Base-by-base conservation (phyloP, 2,888 invertebrate species). In the Bugula neritina region DNA sequence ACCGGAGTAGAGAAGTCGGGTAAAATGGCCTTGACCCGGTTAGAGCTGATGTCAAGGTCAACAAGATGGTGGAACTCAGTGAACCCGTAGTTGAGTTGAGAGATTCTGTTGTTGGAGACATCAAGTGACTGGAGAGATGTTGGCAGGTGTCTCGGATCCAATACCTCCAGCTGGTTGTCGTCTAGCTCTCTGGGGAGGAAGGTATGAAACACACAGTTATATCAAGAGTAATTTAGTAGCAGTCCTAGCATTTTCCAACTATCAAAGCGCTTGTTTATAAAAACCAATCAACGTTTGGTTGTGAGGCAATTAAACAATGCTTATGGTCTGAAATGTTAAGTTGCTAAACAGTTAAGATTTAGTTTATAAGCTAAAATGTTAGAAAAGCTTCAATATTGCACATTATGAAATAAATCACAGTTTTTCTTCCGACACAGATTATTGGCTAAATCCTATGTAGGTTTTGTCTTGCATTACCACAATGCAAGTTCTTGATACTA, bases 91-190 rank as follows among this genome's bases (percentile, higher is more conserved):
- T 63, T 63, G 27, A 63, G 21, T 5, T 63, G 31, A 27, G 63
- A 63, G 2, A 63, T 63, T 21, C 21, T 34, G n/a, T 63, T 63
- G 34, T 13, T 10, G 17, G 63, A 63, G 34, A 63, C 17, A n/a
- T 63, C 63, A 5, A 63, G 34, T 31, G 27, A 13, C 10, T 63
- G 5, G 3, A 63, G 63, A 2, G 63, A 29, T 13, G 63, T 63
- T 63, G 63, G 63, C 5, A 63, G 63, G 3, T 21, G 10, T 31
- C 63, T 63, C 5, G 63, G 27, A n/a, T 63, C 63, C 31, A 63
- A 31, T n/a, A 31, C n/a, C n/a, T 63, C 27, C 34, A 63, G 17
- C 63, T 63, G 63, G 63, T 63, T 63, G 2, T 57, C 13, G 57
- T 57, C 57, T 21, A 57, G n/a, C 13, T 13, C 27, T 57, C 57